Evolutionary conservation across 2,888 invertebrate genomes (phyloP), one percentile per base, ranked within the genome.

Genomic region (Glyphotaelius pellucidus): DNA sequence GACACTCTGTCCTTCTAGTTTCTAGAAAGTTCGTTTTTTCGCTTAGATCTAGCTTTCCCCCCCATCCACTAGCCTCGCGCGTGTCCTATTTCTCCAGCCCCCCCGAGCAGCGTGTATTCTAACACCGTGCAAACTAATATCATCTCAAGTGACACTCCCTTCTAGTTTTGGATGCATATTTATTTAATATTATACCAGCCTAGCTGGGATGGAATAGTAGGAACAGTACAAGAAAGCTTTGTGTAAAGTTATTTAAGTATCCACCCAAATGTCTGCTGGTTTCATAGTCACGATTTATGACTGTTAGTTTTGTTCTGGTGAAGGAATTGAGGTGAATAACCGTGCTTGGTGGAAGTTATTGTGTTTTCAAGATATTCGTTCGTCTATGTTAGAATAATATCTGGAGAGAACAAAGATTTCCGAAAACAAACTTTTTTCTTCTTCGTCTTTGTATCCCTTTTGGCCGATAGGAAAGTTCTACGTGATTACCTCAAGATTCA

Each of bases 151-250:
- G 86, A 42, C 86, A 30, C 86, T 38, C 12, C 14, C 32, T n/a
- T 42, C 42, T 42, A 42, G 30, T 30, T 86, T 38, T 42, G 35
- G 86, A 86, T 86, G 86, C 86, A 86, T 86, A 86, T 47, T 86
- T 86, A 86, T 86, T 38, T 67, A n/a, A 67, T 67, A 67, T 67
- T 67, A 67, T 67, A 67, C 25, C 9, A 9, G 7, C n/a, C 52
- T 67, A 67, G n/a, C 7, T 9, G 67, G 25, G n/a, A 25, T 9
- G 67, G 25, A n/a, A n/a, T n/a, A n/a, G 25, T n/a, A 9, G n/a
- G 67, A n/a, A 25, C 9, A 52, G 19, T 52, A 67, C 67, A 67
- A 67, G 67, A 67, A 67, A 25, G 67, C 67, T 67, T 67, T 25
- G 25, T 25, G 25, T 67, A 25, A 67, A 67, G 67, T 67, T 67